These are phyloP conservation scores for Sebastes cheni DNA, from an alignment of 2,797 vertebrate species.

Conservation along the genomic window DNA sequence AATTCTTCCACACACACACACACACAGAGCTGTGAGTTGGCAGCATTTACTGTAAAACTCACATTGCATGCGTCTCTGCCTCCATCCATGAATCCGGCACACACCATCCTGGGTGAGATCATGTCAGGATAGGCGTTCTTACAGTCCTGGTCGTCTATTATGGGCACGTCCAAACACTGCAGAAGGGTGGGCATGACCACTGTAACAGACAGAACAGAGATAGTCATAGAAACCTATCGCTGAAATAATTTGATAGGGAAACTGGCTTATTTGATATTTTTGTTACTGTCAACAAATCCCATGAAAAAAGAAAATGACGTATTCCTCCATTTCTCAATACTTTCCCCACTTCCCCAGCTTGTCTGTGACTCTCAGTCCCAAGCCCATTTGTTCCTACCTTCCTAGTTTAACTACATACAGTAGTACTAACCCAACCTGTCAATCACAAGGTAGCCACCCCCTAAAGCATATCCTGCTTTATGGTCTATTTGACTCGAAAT, in stretches of 20 bases:
- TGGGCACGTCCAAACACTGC: constrained; percentile 78
- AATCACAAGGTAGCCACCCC: no score
- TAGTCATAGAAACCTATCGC: not conserved
- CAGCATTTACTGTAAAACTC: constrained; percentile 26
- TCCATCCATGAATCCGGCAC: constrained; percentile 78
- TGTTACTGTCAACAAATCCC: no score
- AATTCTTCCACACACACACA: not conserved
- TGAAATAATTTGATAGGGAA: not conserved
- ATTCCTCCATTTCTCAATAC: no score
- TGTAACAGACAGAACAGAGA: constrained; percentile 25
- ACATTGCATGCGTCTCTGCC: constrained; percentile 80
- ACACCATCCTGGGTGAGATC: constrained; percentile 82
- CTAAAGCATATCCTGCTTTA: no score
- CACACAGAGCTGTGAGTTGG: not conserved
- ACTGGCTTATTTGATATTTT: no score
- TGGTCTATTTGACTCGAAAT: no score
- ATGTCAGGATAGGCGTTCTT: constrained; percentile 75
- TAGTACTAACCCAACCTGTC: no score
- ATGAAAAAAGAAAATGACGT: no score
- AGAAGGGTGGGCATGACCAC: constrained; percentile 62
- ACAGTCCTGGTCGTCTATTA: constrained; percentile 62
- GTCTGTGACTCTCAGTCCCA: no score
- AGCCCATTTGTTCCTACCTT: no score
- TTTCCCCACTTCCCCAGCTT: no score
- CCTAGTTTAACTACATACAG: no score